Percentiles rank a stretch among this genome's conserved stretches.
These are phyloP conservation scores for Dinomys branickii DNA, from an alignment of 2,113 vertebrate species.

Conservation along the genomic window DNA sequence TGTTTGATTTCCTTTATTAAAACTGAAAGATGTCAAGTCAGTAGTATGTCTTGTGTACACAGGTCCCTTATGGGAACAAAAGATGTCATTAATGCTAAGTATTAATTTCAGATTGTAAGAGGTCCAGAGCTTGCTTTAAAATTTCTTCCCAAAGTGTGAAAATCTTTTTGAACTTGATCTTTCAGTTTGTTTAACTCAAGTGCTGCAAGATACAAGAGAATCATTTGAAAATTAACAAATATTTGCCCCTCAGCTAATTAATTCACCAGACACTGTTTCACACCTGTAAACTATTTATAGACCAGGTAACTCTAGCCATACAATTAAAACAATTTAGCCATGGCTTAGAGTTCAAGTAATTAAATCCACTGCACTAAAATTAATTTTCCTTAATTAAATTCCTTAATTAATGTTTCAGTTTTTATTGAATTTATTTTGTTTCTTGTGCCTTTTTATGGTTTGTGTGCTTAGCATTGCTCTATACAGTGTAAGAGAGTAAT, in stretches of 20 bases:
- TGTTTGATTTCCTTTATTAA: slow-evolving; percentile 19
- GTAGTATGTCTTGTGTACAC: not conserved
- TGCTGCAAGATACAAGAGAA: not conserved
- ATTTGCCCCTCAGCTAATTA: slow-evolving; percentile 6
- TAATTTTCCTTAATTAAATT: not conserved
- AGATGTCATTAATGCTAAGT: not conserved
- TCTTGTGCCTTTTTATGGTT: not conserved
- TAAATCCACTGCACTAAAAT: slow-evolving; percentile 20
- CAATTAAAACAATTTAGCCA: slow-evolving; percentile 16
- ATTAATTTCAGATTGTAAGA: slow-evolving; percentile 46
- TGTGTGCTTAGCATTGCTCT: too few relatives aligned
- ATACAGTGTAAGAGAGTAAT: too few relatives aligned
- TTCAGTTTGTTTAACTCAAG: not conserved
- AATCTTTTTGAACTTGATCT: slow-evolving; percentile 15
- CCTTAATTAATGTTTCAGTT: not conserved
- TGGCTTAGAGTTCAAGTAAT: not conserved
- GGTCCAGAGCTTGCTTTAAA: not conserved
- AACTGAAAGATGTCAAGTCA: slow-evolving; percentile 9
- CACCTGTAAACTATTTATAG: slow-evolving; percentile 55
- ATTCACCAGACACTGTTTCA: slow-evolving; percentile 26
- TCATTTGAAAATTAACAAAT: slow-evolving; percentile 58
- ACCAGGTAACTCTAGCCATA: not conserved
- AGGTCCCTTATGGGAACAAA: not conserved
- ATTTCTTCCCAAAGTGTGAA: not conserved
- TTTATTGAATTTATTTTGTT: slow-evolving; percentile 42